Percentiles rank a stretch among this genome's conserved stretches.
These are phyloP conservation scores for Vanessa atalanta DNA, from an alignment of 1,140 invertebrate species.

Conservation along the genomic window DNA sequence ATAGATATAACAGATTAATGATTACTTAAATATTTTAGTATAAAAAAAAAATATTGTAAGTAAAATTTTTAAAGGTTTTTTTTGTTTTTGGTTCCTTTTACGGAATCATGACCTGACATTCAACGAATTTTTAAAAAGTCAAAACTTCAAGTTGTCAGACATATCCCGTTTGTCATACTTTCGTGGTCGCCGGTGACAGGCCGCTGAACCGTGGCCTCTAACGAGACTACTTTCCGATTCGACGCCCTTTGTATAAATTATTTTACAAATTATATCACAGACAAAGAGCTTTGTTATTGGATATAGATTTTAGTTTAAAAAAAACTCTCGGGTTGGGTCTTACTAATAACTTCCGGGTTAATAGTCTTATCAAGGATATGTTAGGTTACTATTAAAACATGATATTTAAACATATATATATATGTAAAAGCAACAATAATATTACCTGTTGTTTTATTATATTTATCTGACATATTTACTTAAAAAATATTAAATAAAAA, in stretches of 20 bases:
- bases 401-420: too few relatives aligned
- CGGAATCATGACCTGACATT: neutral
- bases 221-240: conserved; percentile 57
- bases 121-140: neutral
- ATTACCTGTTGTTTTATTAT: too few relatives aligned
- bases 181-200: conserved; percentile 47
- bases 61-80: too few relatives aligned
- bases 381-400: too few relatives aligned
- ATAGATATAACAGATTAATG: too few relatives aligned
- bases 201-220: conserved; percentile 58
- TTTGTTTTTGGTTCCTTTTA: too few relatives aligned
- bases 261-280: conserved; percentile 49
- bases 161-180: conserved; percentile 15
- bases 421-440: too few relatives aligned
- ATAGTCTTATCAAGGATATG: neutral
- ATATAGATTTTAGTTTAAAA: neutral
- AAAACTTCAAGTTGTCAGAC: conserved; percentile 1
- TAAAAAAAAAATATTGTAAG: too few relatives aligned
- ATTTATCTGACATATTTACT: too few relatives aligned
- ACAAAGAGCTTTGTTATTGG: conserved; percentile 42
- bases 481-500: too few relatives aligned
- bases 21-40: too few relatives aligned
- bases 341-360: neutral
- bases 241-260: conserved; percentile 61
- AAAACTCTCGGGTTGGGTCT: neutral